phyloP scores from a whole-genome alignment of 2,888 invertebrate species.

The Merodon equestris region DNA sequence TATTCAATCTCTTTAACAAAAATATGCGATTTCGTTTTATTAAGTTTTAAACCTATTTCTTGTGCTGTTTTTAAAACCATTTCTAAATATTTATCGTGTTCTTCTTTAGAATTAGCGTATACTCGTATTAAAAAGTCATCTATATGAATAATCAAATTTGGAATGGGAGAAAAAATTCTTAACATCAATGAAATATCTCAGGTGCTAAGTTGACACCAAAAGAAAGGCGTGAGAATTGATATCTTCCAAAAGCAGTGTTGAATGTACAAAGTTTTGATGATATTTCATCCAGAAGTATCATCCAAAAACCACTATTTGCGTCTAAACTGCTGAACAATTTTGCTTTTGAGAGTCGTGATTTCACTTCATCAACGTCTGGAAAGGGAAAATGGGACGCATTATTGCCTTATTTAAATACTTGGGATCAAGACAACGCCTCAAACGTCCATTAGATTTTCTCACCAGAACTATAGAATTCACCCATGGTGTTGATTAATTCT shows the following conservation, averaged over 20 bases:
- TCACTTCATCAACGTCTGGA: slow-evolving; percentile 8
- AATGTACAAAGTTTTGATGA: background rate
- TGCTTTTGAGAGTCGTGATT: slow-evolving; percentile 5
- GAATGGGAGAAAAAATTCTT: background rate
- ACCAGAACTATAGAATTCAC: slow-evolving; percentile 11
- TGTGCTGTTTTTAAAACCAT: slow-evolving; percentile 19
- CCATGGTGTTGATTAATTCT: slow-evolving; percentile 2
- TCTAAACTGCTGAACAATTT: background rate
- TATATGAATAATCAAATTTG: slow-evolving; percentile 11
- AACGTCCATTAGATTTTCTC: slow-evolving; percentile 1
- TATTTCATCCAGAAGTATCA: slow-evolving; percentile 9
- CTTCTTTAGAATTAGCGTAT: background rate
- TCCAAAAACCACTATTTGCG: slow-evolving; percentile 22
- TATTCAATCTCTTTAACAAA: slow-evolving; percentile 30
- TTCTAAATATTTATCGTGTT: background rate
- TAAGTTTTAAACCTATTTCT: slow-evolving; percentile 16
- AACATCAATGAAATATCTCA: background rate
- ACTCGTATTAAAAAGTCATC: slow-evolving; percentile 7
- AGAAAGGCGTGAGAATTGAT: background rate
- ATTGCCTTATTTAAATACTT: slow-evolving; percentile 4
- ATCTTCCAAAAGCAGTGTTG: background rate
- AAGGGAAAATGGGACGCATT: background rate
- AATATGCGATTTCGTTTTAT: slow-evolving; percentile 17
- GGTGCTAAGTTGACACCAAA: background rate
- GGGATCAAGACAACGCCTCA: background rate